Evolutionary conservation across 1,140 invertebrate species (phyloP).

Genomic region (Drosophila ercepeae): DNA sequence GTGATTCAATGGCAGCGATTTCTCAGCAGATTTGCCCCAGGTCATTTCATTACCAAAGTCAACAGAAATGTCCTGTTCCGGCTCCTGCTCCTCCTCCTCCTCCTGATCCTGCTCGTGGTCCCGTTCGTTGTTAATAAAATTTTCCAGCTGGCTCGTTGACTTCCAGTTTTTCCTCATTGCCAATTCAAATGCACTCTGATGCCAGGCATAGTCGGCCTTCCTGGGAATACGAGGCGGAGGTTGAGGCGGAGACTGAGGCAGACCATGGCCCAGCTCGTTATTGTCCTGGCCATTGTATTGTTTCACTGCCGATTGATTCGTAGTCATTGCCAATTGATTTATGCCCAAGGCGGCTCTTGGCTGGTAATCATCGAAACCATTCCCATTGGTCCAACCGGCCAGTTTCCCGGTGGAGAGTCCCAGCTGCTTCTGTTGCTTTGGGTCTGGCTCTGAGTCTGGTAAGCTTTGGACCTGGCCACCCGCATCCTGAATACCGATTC

Average conservation of each 20-base stretch:
- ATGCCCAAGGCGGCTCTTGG: slow-evolving; percentile 38
- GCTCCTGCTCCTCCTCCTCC: slow-evolving; percentile 12
- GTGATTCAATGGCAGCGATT: slow-evolving; percentile 72
- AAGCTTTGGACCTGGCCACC: background rate
- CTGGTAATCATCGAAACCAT: slow-evolving; percentile 39
- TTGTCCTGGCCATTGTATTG: slow-evolving; percentile 69
- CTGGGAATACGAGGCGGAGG: slow-evolving; percentile 13
- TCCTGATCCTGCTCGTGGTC: slow-evolving; percentile 22
- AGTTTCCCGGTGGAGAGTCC: slow-evolving; percentile 8
- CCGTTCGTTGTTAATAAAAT: slow-evolving; percentile 70
- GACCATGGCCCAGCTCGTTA: slow-evolving; percentile 8
- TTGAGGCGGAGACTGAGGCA: no score
- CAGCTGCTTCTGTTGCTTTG: background rate
- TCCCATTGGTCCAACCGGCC: slow-evolving; percentile 40
- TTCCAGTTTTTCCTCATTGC: slow-evolving; percentile 60
- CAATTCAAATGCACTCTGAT: slow-evolving; percentile 54
- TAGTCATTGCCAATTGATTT: slow-evolving; percentile 74
- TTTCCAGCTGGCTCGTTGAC: slow-evolving; percentile 68
- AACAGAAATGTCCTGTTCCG: slow-evolving; percentile 57
- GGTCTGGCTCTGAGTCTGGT: background rate
- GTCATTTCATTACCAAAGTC: slow-evolving; percentile 80
- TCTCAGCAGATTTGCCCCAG: slow-evolving; percentile 69
- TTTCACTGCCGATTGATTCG: slow-evolving; percentile 76
- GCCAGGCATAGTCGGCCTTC: slow-evolving; percentile 40
- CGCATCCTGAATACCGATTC: slow-evolving; percentile 21